Evolutionary conservation across 2,113 vertebrate species (phyloP).

Genomic region (Amphilophus citrinellus): DNA sequence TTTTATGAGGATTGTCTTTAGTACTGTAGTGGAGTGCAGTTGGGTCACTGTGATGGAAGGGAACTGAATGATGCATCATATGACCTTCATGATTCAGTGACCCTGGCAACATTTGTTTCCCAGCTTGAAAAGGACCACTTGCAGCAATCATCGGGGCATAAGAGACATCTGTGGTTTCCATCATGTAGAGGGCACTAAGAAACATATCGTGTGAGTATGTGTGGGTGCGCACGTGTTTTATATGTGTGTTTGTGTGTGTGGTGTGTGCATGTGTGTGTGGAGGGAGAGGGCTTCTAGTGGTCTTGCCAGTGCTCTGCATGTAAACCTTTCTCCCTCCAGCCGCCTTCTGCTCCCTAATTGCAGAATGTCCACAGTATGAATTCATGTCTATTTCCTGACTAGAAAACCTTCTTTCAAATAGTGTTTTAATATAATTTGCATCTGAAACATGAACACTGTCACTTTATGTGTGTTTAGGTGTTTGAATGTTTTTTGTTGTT

Average conservation of each 20-base stretch:
- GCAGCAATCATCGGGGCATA: conserved; percentile 26
- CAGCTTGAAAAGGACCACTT: conserved; percentile 52
- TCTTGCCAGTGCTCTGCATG: conserved; percentile 51
- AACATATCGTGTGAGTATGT: conserved; percentile 23
- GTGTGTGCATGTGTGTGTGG: neutral
- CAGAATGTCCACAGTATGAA: conserved; percentile 29
- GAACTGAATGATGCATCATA: conserved; percentile 36
- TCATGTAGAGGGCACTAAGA: conserved; percentile 27
- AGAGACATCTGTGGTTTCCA: conserved; percentile 47
- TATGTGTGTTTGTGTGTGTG: neutral
- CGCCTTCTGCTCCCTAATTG: conserved; percentile 62
- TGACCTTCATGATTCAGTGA: conserved; percentile 64
- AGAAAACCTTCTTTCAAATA: conserved; percentile 17
- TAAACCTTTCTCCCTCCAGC: conserved; percentile 33
- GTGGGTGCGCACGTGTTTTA: neutral
- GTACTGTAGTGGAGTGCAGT: neutral
- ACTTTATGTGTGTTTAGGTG: conserved; percentile 15
- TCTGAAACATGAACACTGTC: neutral
- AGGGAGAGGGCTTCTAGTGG: neutral
- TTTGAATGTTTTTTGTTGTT: neutral
- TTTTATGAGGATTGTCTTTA: neutral
- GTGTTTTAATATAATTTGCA: neutral
- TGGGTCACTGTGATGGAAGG: conserved; percentile 20
- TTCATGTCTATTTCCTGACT: neutral
- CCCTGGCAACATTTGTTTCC: conserved; percentile 54